A percentile compares a stretch with the other conserved stretches of the same genome.
Conservation (phyloP, 92 coral and sea anemone species). For the Plumapathes pennacea region DNA sequence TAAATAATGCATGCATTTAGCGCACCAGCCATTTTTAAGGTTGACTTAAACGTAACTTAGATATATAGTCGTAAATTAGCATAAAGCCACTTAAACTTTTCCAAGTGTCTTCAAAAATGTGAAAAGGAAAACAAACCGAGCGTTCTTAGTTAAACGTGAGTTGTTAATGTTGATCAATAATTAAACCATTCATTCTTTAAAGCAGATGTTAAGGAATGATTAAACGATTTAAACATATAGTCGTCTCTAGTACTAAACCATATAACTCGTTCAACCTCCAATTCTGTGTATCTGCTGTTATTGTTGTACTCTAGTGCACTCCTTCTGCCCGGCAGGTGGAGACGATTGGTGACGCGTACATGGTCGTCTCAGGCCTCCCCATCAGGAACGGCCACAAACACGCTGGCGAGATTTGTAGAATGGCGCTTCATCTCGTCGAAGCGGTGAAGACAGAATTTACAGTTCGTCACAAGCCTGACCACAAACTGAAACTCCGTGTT, state of each 20-base stretch:
- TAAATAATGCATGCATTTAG: no score
- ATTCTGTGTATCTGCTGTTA: conserved; percentile 84
- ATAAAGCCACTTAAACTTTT: no score
- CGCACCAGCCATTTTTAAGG: no score
- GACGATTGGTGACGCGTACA: conserved; percentile 99
- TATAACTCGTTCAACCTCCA: conserved; percentile 64
- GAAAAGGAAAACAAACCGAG: no score
- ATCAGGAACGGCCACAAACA: conserved; percentile 87
- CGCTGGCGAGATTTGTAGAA: conserved; percentile 92
- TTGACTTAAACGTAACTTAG: no score
- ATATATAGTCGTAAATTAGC: no score
- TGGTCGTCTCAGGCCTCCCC: conserved; percentile 99
- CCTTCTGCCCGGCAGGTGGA: conserved; percentile 99
- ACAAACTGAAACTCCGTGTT: conserved; percentile 85
- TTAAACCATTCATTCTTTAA: no score
- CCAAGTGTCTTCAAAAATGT: no score
- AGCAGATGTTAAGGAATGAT: no score
- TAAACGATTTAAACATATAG: no score
- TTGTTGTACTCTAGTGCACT: conserved; percentile 98
- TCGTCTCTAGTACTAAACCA: conserved; percentile 24
- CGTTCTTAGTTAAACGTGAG: no score
- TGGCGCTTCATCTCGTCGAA: conserved; percentile 92
- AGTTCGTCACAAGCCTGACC: conserved; percentile 78
- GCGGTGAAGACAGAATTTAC: conserved; percentile 88
- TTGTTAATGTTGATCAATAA: no score